Evolutionary conservation across 2,797 vertebrate genomes (phyloP), one percentile per base, ranked within the genome.

Genomic region (Champsocephalus esox): DNA sequence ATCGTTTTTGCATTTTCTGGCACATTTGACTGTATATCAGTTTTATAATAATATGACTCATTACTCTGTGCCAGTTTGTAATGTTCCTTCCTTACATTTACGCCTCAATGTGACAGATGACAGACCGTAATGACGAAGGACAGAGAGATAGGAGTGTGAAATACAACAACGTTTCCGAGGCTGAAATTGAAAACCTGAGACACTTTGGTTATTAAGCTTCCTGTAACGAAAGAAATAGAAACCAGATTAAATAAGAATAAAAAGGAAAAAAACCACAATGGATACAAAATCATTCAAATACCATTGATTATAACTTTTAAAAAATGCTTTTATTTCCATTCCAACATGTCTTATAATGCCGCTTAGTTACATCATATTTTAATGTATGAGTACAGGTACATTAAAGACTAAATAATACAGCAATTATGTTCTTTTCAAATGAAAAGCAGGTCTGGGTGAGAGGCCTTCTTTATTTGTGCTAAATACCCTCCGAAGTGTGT

Each of bases 401-500:
- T 72, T 52, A 52, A 72, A 73, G 50, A 54, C 63, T 58, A 77
- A 84, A 76, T 51, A 57, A 76, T 51, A 57, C 45, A 48, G 34
- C 54, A 75, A 72, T 78, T 70, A 67, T 52, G 49, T 49, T 56
- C 9, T 58, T 62, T 60, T 73, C 49, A 9, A 64, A 73, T 70
- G 61, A 68, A 73, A 76, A 76, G 13, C 61, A 66, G 19, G 70
- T 79, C 46, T 59, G 54, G 60, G 56, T 84, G 48, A 84, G 63
- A 78, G 70, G 24, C 46, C 19, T 59, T 67, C 46, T 81, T 51
- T 80, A 62, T 77, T 85, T 80, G 58, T 81, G 70, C 55, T 83
- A 80, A 90, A 79, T 68, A 68, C 73, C 62, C 75, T 24, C 4
- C 43, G 77, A 75, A 77, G 73, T 65, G 71, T 77, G 54, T n/a